Base-by-base conservation (phyloP, 2,888 invertebrate genomes). In the Lasioglossum zephyrum region DNA sequence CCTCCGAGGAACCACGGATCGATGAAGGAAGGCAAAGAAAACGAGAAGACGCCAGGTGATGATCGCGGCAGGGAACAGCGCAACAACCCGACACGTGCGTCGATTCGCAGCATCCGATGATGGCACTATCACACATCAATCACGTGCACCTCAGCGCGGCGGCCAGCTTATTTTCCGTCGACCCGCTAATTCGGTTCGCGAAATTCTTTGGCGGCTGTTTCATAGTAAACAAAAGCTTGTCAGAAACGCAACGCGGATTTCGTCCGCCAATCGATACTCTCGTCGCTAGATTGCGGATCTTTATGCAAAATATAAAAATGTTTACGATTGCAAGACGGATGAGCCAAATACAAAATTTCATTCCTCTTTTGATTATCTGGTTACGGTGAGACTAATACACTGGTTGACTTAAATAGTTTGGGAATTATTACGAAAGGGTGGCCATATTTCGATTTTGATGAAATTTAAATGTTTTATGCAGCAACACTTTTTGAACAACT, bases 81-180 rank as follows among this genome's bases (percentile, higher is more conserved):
- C 88, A 89, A 80, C 86, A 89, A 63, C 78, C 74, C 77, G 88
- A 77, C 89, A 86, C 89, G 90, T 84, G 86, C 47, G 76, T 18
- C 44, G 18, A 57, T 36, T 49, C 73, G 26, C 74, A 77, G 18
- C 44, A 39, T 47, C 22, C 26, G 44, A 81, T 72, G 72, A 79
- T 63, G 47, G 13, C 18, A 39, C 73, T 63, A 73, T 78, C 86
- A 85, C 57, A 74, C 75, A 44, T n/a, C 49, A 41, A 72, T 44
- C 66, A 11, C 73, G 73, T 76, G 77, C 69, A n/a, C 73, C 70
- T 49, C 60, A 60, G 41, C 79, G 47, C 73, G 44, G 69, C 49
- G 44, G 73, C 49, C 77, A 85, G 73, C 85, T 63, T 75, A 53
- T 4, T 75, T 85, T 66, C 63, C 57, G 78, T 26, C 60, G 76